phyloP scores from a whole-genome alignment of 2,888 invertebrate species.

The Noctuana brunneofusca region DNA sequence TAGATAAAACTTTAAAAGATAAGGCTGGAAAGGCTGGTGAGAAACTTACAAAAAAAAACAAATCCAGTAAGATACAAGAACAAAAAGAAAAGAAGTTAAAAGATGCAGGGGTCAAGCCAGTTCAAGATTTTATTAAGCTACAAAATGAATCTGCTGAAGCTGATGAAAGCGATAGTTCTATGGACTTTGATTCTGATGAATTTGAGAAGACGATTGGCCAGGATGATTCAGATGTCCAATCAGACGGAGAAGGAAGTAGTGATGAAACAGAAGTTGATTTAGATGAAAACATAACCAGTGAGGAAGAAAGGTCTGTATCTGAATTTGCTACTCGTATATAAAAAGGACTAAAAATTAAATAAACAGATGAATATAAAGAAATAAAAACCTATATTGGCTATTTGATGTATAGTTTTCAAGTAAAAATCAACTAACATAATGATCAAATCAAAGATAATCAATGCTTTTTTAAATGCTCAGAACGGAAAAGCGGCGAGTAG shows the following conservation, averaged over 20 bases:
- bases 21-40: constrained; percentile 38
- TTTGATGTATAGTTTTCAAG: no score
- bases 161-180: constrained; percentile 58
- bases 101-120: constrained; percentile 54
- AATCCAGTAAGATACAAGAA: constrained; percentile 43
- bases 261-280: constrained; percentile 42
- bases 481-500: no score
- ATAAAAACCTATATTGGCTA: no score
- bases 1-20: constrained; percentile 27
- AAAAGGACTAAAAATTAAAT: no score
- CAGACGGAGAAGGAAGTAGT: constrained; percentile 38
- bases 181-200: constrained; percentile 70
- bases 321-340: no score
- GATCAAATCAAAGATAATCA: no score
- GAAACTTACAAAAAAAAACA: constrained; percentile 24
- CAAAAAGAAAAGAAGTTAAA: constrained; percentile 55
- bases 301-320: constrained; percentile 33
- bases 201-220: constrained; percentile 61
- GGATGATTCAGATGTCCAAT: constrained; percentile 49
- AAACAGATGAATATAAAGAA: no score
- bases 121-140: constrained; percentile 60
- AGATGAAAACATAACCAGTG: constrained; percentile 42
- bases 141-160: constrained; percentile 47
- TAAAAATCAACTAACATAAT: no score
- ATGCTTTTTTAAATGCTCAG: no score